A percentile compares a stretch with the other conserved stretches of the same genome.
Conservation (phyloP, 2,888 invertebrate species). For the Metacarcinus magister region DNA sequence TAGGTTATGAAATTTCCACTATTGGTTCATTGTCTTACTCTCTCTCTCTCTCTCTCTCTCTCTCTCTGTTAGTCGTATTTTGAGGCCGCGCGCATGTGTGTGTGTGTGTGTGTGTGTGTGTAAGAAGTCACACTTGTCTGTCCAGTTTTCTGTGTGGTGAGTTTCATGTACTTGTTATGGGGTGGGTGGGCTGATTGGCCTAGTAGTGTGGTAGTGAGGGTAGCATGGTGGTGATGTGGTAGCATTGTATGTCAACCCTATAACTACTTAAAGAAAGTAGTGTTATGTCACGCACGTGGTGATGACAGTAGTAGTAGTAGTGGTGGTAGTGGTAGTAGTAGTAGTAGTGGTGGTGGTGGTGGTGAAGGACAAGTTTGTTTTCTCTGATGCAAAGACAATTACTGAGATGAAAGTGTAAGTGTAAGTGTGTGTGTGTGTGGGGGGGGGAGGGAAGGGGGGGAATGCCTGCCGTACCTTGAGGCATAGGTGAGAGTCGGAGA, state of each 20-base stretch:
- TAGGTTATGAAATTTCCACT: background rate
- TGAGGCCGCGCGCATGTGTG: background rate
- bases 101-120: background rate
- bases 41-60: background rate
- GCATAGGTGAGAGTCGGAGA: background rate
- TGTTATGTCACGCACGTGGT: no score
- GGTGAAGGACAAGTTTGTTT: background rate
- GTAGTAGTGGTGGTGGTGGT: background rate
- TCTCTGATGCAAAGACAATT: background rate
- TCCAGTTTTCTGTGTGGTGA: background rate
- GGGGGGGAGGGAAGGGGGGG: background rate
- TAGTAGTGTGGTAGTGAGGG: no score
- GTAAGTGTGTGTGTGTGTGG: background rate
- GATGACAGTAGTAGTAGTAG: no score
- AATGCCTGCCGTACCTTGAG: background rate
- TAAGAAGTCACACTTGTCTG: background rate
- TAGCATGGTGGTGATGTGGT: background rate
- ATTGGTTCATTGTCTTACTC: background rate
- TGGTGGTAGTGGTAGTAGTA: no score
- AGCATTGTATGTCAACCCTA: no score
- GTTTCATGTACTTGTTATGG: slow-evolving; percentile 7
- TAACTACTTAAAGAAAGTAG: no score
- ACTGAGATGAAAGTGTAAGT: background rate
- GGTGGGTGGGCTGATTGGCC: background rate
- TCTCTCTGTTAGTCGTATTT: background rate